Conservation (phyloP, 53 echinoderm and acorn worm genomes). For the Hippasteria phrygiana region DNA sequence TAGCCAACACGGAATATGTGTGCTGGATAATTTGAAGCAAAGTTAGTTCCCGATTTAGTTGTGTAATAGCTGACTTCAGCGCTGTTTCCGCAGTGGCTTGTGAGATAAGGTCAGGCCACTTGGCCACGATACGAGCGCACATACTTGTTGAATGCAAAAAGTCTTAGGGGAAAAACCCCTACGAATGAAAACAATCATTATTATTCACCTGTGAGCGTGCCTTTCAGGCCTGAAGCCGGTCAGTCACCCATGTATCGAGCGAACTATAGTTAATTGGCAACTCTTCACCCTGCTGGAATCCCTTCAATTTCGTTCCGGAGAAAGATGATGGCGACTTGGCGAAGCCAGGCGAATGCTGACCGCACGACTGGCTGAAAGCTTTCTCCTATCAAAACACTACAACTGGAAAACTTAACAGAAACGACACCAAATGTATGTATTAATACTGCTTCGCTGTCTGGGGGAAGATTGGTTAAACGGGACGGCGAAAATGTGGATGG, state of each 20-base stretch:
- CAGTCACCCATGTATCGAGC: slow-evolving; percentile 53
- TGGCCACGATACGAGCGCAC: not conserved
- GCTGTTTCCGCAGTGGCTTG: not conserved
- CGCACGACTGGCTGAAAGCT: slow-evolving; percentile 31
- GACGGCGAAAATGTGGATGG: too few species aligned
- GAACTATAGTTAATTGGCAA: slow-evolving; percentile 28
- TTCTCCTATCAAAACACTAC: slow-evolving; percentile 37
- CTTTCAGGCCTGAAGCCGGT: slow-evolving; percentile 32
- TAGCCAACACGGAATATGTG: too few species aligned
- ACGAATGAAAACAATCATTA: not conserved
- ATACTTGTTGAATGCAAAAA: not conserved
- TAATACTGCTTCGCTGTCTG: not conserved
- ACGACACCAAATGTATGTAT: slow-evolving; percentile 39
- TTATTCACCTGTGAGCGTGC: not conserved
- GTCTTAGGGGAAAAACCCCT: not conserved
- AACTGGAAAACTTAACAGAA: not conserved
- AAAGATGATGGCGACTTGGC: not conserved
- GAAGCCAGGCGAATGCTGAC: not conserved
- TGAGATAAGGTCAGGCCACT: too few species aligned
- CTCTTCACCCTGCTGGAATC: not conserved
- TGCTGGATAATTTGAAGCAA: too few species aligned
- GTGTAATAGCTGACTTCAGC: not conserved
- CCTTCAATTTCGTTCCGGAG: not conserved
- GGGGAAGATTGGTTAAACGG: not conserved
- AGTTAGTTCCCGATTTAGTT: too few species aligned